Evolutionary conservation across 2,113 vertebrate genomes (phyloP), one percentile per base, ranked within the genome.

Genomic region (Hydrolagus affinis): DNA sequence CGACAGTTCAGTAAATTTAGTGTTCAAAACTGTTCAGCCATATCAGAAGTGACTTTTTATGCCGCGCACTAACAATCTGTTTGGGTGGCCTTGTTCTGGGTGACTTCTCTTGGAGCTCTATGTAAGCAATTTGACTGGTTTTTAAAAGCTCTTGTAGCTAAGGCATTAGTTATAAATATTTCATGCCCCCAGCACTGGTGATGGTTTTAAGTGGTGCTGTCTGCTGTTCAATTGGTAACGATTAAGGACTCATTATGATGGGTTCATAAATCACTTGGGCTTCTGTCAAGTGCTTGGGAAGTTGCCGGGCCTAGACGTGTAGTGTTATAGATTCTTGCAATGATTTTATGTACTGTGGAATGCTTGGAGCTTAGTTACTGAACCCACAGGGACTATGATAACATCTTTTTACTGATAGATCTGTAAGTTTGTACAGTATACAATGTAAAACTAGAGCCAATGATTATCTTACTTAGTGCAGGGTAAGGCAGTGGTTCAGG

Each of bases 151-250:
- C 56, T 30, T 15, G 56, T 75, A 75, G 17, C 56, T 75, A 44
- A 32, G 56, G 32, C 6, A 15, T 83, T 83, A 28, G 60, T 80
- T 14, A 23, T 83, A 83, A 83, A 83, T 83, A 83, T 68, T 83
- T 83, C 60, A 83, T 17, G 11, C 78, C 28, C 32, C 78, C 64
- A 28, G 60, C 78, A 30, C 78, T 62, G 64, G 62, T 64, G 77
- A 66, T 83, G 60, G 44, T 44, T 44, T 83, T 83, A 66, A 83
- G 60, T 68, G 60, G 60, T 83, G 11, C 25, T 83, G 1, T 64
- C 78, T 83, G 62, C 17, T 66, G 25, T 83, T 83, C 78, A 83
- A 21, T 83, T 83, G 25, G 60, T 66, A 83, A 68, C 62, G 44
- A 32, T 83, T 68, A 83, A 83, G 60, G 14, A 83, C 25, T 66